Evolutionary conservation across 2,888 invertebrate genomes (phyloP), one percentile per base, ranked within the genome.

Genomic region (Apamea epomidion): DNA sequence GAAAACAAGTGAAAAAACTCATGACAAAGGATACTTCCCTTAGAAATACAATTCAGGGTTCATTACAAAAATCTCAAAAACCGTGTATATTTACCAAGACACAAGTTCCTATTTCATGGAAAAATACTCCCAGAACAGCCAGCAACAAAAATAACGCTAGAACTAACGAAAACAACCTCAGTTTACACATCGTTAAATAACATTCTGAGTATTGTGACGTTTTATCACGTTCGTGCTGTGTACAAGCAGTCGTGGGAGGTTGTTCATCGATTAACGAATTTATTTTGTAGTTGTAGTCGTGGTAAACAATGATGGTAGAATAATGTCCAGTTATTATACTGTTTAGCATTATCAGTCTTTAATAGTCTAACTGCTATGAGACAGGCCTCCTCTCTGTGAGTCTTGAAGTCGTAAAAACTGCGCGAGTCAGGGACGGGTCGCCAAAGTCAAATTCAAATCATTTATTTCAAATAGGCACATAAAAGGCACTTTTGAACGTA

Each of bases 171-270:
- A 74, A 74, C 32, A 48, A 1, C 12, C n/a, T 12, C 12, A 2
- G 45, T 74, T 25, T n/a, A 32, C 32, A n/a, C 21, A 37, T 18
- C n/a, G 18, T 74, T 74, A 21, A 74, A 48, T 73, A 74, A 74
- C 48, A n/a, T 74, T 48, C 45, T 2, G 7, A 74, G 25, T 45
- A 32, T 25, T 10, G 32, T 74, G 74, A 74, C n/a, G 74, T 74
- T 37, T 37, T n/a, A 32, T 12, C 32, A 73, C 74, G 72, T 71
- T 18, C 45, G 71, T 71, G 70, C 29, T 32, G 72, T 45, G 32
- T 25, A 48, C 7, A 72, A 72, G 48, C 42, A 68, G n/a, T 42
- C 14, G n/a, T 42, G 7, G 3, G 37, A 14, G 14, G 25, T 14
- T 67, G 67, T 37, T 67, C 25, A 37, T 37, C 25, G 67, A 68